Percentiles rank a stretch among this genome's conserved stretches.
Evolutionary conservation across 1,140 invertebrate genomes (phyloP).

Genomic region (Sarcophaga peregrina): DNA sequence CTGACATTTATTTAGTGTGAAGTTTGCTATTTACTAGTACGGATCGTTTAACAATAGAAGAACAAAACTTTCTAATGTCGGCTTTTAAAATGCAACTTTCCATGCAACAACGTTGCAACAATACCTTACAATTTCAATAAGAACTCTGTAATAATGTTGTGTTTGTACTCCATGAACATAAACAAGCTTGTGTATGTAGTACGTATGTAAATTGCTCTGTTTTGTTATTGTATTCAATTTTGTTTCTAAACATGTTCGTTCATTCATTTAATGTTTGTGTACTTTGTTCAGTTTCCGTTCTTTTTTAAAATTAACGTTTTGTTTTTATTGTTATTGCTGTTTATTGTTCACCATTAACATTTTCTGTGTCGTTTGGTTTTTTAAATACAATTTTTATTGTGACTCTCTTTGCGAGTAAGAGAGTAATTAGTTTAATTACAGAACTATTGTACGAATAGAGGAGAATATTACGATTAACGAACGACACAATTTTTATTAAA

Average conservation of each 20-base stretch:
- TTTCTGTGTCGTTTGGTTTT: constrained; percentile 21
- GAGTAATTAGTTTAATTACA: constrained; percentile 10
- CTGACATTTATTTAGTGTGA: no score
- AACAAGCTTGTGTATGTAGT: no score
- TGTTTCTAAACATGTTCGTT: constrained; percentile 5
- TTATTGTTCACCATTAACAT: background rate
- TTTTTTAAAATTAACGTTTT: background rate
- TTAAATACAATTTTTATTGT: background rate
- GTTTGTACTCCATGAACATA: no score
- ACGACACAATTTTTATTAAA: background rate
- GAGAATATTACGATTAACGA: background rate
- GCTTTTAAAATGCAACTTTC: no score
- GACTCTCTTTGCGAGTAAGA: background rate
- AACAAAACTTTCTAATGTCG: no score
- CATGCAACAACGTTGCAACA: no score
- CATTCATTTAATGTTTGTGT: constrained; percentile 4
- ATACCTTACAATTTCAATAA: no score
- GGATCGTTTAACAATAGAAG: no score
- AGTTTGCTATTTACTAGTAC: no score
- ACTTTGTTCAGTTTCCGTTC: constrained; percentile 26
- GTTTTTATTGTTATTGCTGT: background rate
- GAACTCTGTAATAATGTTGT: no score
- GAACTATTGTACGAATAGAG: background rate
- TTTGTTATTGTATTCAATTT: background rate
- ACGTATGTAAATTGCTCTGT: no score